Evolutionary conservation across 2,113 vertebrate species (phyloP), one percentile per base, ranked within the genome.

Genomic region (Oryzias melastigma): DNA sequence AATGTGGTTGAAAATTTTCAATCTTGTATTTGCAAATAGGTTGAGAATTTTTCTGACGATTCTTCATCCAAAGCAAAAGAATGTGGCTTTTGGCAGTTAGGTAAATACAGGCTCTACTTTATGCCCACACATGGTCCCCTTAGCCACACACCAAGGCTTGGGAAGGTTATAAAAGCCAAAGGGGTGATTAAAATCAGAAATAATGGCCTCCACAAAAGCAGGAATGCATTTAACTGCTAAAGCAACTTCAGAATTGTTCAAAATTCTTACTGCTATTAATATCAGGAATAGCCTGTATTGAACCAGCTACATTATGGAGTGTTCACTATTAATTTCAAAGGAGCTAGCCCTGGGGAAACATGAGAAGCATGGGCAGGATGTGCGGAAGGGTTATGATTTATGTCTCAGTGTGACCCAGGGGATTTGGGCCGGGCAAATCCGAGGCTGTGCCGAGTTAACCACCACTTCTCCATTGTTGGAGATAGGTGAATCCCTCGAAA

Each of bases 161-260:
- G 73, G 64, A 80, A 86, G 83, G 89, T 90, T 88, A 89, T 90
- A 91, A 90, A 92, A 90, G 85, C 80, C 48, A 74, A 85, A 86
- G 83, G 84, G 89, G 89, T 90, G 87, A 90, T 92, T 92, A 92
- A 89, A 88, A 83, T 78, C 84, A 88, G 86, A 81, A 91, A 92
- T 91, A 91, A 91, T 85, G 85, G 90, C 87, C 88, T 86, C 87
- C 83, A 90, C 87, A 90, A 91, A 92, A 87, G 80, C 77, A 88
- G 87, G 90, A 91, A 91, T 91, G 89, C 59, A 27, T 89, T 89
- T 91, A 90, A 90, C 87, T 80, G 65, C 66, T 82, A 85, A 71
- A 75, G 71, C 58, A 53, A 82, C 84, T 82, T 81, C 47, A 58
- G 78, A 80, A 84, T 85, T 58, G 52, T 73, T 87, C 68, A 46